Evolutionary conservation across 2,113 vertebrate genomes (phyloP).

Genomic region (Crocuta crocuta): DNA sequence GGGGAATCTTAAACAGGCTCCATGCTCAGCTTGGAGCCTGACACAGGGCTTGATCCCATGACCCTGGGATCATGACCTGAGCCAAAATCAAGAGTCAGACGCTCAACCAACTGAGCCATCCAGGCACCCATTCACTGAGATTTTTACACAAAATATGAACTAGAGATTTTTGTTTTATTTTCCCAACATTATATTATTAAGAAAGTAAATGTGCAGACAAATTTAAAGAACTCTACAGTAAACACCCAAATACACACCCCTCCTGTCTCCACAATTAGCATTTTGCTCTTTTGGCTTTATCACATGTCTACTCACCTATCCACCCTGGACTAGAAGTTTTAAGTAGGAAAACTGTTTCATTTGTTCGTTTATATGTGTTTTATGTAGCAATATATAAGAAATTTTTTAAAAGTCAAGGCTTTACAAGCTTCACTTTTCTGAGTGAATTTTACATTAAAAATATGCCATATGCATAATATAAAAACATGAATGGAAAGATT

Average conservation of each 20-base stretch:
- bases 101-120: too few relatives aligned
- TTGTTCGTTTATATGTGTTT: constrained; percentile 37
- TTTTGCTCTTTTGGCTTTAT: constrained; percentile 20
- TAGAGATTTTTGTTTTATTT: neutral
- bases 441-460: constrained; percentile 56
- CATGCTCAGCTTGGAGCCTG: too few relatives aligned
- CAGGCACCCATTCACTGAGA: neutral
- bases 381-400: constrained; percentile 21
- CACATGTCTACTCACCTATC: neutral
- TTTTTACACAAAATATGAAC: constrained; percentile 48
- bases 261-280: neutral
- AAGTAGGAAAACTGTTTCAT: neutral
- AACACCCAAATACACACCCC: neutral
- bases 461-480: neutral
- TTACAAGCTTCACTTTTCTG: constrained; percentile 17
- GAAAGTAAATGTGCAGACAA: constrained; percentile 11
- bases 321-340: neutral
- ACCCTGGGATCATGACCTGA: too few relatives aligned
- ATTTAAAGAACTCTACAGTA: constrained; percentile 18
- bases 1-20: too few relatives aligned
- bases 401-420: neutral
- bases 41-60: too few relatives aligned
- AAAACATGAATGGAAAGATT: neutral
- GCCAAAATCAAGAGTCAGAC: too few relatives aligned
- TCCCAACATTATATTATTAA: constrained; percentile 29